phyloP scores from a whole-genome alignment of 2,113 vertebrate genomes.

The Arvicanthis niloticus region DNA sequence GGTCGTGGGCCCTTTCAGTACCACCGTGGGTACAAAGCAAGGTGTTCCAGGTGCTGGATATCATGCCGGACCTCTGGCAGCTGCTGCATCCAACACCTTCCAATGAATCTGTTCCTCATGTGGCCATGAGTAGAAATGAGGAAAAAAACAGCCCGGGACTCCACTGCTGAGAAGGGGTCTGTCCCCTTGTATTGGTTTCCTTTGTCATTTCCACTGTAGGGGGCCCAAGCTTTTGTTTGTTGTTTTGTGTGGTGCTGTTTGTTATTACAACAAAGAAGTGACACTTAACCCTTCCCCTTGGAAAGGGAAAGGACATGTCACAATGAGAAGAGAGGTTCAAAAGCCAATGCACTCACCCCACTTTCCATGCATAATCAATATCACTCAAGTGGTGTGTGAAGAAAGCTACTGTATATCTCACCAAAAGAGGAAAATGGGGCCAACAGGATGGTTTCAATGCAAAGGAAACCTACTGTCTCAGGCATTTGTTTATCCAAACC shows the following conservation, averaged over 20 bases:
- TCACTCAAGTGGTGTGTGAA: neutral
- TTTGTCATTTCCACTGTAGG: constrained; percentile 56
- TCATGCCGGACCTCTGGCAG: neutral
- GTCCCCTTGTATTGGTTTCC: neutral
- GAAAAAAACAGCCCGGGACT: neutral
- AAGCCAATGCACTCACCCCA: neutral
- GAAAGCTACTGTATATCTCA: constrained; percentile 37
- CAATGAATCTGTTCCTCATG: neutral
- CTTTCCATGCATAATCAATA: constrained; percentile 33
- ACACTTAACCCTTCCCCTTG: neutral
- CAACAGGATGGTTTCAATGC: neutral
- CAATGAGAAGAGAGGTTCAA: neutral
- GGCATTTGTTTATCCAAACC: neutral
- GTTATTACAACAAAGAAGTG: constrained; percentile 26
- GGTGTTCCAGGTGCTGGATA: accelerated
- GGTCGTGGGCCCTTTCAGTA: neutral
- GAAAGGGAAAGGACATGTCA: constrained; percentile 22
- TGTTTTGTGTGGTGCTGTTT: neutral
- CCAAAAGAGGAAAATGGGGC: constrained; percentile 4
- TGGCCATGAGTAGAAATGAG: neutral
- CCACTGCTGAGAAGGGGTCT: neutral
- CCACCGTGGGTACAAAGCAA: neutral
- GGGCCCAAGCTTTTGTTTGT: neutral
- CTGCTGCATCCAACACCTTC: neutral
- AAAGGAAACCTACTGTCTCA: neutral